These are phyloP conservation scores for Rotaria socialis DNA, from an alignment of 2,888 invertebrate species.

Conservation along the genomic window DNA sequence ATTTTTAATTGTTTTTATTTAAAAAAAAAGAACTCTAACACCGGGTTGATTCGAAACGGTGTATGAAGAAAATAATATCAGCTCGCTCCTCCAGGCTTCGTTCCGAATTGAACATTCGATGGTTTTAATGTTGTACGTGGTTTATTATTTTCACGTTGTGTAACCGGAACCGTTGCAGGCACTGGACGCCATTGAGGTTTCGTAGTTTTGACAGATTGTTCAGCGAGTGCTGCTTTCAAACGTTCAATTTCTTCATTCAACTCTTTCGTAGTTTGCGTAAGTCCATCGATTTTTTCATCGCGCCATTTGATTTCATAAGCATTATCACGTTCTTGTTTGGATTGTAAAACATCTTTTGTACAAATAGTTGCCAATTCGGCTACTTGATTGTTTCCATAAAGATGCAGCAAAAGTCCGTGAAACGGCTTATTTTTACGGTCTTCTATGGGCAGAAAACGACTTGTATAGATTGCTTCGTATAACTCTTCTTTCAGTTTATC, in stretches of 20 bases:
- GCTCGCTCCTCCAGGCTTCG: background rate
- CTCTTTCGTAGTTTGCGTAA: background rate
- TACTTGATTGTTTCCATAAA: background rate
- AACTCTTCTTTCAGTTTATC: constrained; percentile 19
- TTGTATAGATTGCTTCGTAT: background rate
- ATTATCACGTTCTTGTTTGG: background rate
- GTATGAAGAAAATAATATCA: background rate
- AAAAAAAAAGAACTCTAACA: background rate
- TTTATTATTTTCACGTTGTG: background rate
- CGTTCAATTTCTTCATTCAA: background rate
- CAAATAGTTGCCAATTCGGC: constrained; percentile 19
- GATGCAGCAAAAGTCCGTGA: background rate
- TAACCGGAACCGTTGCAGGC: background rate
- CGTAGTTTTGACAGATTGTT: background rate
- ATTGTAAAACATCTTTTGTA: constrained; percentile 18
- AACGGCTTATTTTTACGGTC: constrained; percentile 30
- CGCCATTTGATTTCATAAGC: background rate
- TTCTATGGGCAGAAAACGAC: background rate
- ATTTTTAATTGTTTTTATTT: background rate
- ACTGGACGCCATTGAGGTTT: background rate
- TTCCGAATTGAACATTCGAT: background rate
- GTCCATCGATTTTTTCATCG: constrained; percentile 8
- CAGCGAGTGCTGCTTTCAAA: background rate
- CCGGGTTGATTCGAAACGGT: background rate
- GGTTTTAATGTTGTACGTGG: background rate